Base-by-base conservation (phyloP, 1,140 invertebrate genomes). In the Amyelois transitella region DNA sequence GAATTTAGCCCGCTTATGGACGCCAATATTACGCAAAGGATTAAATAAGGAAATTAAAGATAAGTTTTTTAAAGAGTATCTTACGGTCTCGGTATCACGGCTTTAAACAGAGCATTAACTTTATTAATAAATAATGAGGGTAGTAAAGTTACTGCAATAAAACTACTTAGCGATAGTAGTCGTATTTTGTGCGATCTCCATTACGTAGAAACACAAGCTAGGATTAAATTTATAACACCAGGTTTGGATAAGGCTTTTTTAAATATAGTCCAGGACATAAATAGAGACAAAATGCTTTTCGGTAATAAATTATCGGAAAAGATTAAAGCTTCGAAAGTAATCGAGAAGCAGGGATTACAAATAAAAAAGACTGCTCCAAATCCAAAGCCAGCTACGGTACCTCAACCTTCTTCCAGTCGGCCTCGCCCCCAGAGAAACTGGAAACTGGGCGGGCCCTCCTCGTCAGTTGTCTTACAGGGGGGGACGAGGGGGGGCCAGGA, bases 341-440 rank as follows among this genome's bases (percentile, higher is more conserved):
- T 73, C 8, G 62, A 66, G 22, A 72, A 63, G 20, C 62, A 67
- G 25, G 66, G 64, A 7, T 32, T 53, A 0, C 66, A 69, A 43
- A 67, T 67, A 8, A 65, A 53, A 32, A 72, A 62, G 47, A 12
- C 25, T 6, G 25, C 25, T 6, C 25, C 25, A 6, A 22, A 17
- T 0, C 8, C 22, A 2, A 28, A 28, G 25, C 17, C 20, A 2
- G 14, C 25, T 4, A 18, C 25, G 21, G 20, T 19, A 24, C 4
- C 55, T n/a, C 8, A 24, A 6, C 18, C 21, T 18, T 18, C 51
- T 28, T 14, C 12, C 0, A 43, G 10, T 10, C 51, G 55, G 1
- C 17, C 44, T 12, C 10, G 12, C 10, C 14, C 28, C 17, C 54
- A 60, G 62, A n/a, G n/a, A n/a, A n/a, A n/a, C n/a, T n/a, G 67